Evolutionary conservation across 2,113 vertebrate species (phyloP).

Genomic region (Engystomops pustulosus): DNA sequence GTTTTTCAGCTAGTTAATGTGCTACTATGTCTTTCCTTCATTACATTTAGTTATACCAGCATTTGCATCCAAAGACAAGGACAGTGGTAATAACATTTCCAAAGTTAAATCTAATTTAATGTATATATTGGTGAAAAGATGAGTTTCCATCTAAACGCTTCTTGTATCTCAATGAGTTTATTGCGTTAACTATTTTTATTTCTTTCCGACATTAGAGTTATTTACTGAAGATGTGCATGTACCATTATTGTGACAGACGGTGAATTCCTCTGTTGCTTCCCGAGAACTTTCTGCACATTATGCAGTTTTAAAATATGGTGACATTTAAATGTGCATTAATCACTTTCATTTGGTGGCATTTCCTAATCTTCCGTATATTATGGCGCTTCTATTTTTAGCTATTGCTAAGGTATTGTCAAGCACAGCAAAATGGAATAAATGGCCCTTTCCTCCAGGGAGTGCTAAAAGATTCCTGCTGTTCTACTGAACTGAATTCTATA

Average conservation of each 20-base stretch:
- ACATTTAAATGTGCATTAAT: slow-evolving; percentile 41
- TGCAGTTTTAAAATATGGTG: slow-evolving; percentile 28
- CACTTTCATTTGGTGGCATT: slow-evolving; percentile 40
- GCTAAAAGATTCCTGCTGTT: slow-evolving; percentile 1
- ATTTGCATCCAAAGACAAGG: too few species aligned
- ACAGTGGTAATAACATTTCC: too few species aligned
- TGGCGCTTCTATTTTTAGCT: slow-evolving; percentile 21
- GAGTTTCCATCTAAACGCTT: too few species aligned
- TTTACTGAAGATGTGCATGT: not conserved
- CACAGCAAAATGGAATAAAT: slow-evolving; percentile 32
- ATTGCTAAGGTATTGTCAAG: slow-evolving; percentile 36
- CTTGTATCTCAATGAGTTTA: not conserved
- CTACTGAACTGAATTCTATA: slow-evolving; percentile 12
- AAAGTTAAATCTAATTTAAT: too few species aligned
- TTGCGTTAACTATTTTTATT: not conserved
- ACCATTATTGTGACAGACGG: slow-evolving; percentile 16
- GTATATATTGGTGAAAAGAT: too few species aligned
- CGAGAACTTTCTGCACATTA: slow-evolving; percentile 19
- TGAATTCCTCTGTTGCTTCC: slow-evolving; percentile 4
- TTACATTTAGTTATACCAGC: too few species aligned
- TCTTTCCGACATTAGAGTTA: not conserved
- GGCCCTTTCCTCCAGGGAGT: not conserved
- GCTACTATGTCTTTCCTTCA: too few species aligned
- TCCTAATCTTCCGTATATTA: slow-evolving; percentile 40
- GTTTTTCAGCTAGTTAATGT: too few species aligned